A percentile compares a stretch with the other conserved stretches of the same genome.
Conservation (phyloP, 2,113 vertebrate species). For the Mionectes macconnelli region DNA sequence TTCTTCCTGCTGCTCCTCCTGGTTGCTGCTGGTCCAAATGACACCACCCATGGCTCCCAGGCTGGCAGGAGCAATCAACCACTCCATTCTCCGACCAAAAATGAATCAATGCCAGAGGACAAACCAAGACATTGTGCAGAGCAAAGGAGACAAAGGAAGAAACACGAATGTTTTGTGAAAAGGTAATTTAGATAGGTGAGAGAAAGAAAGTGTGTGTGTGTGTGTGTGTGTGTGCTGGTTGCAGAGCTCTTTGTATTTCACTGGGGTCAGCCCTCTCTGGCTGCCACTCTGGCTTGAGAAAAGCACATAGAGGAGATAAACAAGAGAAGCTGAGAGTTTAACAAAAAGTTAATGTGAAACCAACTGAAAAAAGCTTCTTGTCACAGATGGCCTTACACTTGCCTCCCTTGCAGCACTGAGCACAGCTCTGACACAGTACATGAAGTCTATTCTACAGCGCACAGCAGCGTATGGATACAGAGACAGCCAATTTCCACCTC, state of each 20-base stretch:
- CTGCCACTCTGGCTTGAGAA: not conserved
- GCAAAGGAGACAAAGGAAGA: not conserved
- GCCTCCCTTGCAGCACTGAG: not conserved
- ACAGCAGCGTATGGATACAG: not conserved
- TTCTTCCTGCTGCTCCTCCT: not conserved
- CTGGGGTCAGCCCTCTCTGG: not conserved
- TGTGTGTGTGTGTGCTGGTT: too few relatives aligned
- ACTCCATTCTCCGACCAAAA: not conserved
- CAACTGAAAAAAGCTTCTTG: not conserved
- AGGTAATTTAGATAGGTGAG: not conserved
- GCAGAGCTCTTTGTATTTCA: not conserved
- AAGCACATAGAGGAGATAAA: not conserved
- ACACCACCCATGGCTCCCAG: not conserved
- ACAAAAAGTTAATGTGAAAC: not conserved
- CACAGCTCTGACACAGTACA: not conserved
- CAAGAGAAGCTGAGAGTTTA: not conserved
- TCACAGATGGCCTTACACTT: not conserved
- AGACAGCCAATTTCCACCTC: not conserved
- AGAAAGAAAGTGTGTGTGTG: not conserved
- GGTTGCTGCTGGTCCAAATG: not conserved
- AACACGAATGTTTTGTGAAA: not conserved
- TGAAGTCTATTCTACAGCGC: not conserved
- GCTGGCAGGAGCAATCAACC: not conserved
- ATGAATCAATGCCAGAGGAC: not conserved
- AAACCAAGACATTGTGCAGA: not conserved